Percentiles rank a stretch among this genome's conserved stretches.
Conservation (phyloP, 2,113 vertebrate genomes). For the Trachemys scripta region DNA sequence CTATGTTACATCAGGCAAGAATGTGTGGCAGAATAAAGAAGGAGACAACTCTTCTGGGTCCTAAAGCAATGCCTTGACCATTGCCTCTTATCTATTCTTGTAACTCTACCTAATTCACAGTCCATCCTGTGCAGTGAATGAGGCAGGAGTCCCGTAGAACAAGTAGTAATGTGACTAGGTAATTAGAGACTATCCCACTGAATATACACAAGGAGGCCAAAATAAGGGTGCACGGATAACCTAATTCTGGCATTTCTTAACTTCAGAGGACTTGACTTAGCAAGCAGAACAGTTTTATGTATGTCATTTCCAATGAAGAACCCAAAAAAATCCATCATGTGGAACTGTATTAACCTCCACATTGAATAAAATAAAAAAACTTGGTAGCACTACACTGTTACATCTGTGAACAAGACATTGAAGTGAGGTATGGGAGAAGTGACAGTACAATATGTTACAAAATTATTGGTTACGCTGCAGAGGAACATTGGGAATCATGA, state of each 20-base stretch:
- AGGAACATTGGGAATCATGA: neutral
- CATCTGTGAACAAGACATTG: neutral
- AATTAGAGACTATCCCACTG: neutral
- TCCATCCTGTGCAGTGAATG: neutral
- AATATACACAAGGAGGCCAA: neutral
- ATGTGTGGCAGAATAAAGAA: neutral
- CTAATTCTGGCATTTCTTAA: neutral
- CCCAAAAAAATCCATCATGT: neutral
- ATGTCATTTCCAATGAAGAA: neutral
- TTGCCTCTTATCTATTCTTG: neutral
- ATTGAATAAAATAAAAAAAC: neutral
- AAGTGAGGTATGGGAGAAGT: neutral
- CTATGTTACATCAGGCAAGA: neutral
- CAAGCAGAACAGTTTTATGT: neutral
- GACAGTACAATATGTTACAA: neutral
- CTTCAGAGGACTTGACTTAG: neutral
- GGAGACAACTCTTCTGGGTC: neutral
- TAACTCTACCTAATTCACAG: neutral
- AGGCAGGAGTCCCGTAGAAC: neutral
- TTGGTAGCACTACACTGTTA: neutral
- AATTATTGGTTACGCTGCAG: neutral
- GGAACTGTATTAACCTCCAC: neutral
- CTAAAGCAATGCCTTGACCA: neutral
- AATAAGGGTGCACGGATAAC: neutral
- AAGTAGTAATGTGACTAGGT: neutral